Evolutionary conservation across 2,113 vertebrate species (phyloP).

Genomic region (Cyprinodon tularosa): DNA sequence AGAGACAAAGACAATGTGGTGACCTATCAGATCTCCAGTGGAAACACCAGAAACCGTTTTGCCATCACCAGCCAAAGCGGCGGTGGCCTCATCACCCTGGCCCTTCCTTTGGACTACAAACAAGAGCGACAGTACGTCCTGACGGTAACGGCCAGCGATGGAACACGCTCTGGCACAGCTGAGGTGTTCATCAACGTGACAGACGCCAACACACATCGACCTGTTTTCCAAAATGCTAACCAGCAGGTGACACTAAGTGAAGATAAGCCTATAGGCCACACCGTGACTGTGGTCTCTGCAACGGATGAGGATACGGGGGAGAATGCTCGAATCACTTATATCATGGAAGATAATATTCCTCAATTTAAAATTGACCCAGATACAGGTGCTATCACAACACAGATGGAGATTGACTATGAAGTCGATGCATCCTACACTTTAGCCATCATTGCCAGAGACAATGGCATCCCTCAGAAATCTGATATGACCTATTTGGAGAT

Average conservation of each 20-base stretch:
- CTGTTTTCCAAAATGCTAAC: slow-evolving; percentile 93
- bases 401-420: slow-evolving; percentile 93
- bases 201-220: slow-evolving; percentile 95
- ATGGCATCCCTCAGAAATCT: slow-evolving; percentile 94
- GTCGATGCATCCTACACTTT: slow-evolving; percentile 93
- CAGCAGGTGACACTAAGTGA: slow-evolving; percentile 89
- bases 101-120: slow-evolving; percentile 95
- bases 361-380: slow-evolving; percentile 93
- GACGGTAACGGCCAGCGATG: slow-evolving; percentile 91
- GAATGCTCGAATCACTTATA: slow-evolving; percentile 93
- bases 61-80: slow-evolving; percentile 96
- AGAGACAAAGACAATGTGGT: slow-evolving; percentile 93
- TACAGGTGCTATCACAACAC: slow-evolving; percentile 89
- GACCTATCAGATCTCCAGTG: slow-evolving; percentile 95
- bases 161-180: slow-evolving; percentile 87
- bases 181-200: slow-evolving; percentile 97
- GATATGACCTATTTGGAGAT: slow-evolving; percentile 96
- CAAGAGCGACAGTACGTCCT: slow-evolving; percentile 95
- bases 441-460: slow-evolving; percentile 92
- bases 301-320: slow-evolving; percentile 95
- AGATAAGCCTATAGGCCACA: slow-evolving; percentile 88
- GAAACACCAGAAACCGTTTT: slow-evolving; percentile 96
- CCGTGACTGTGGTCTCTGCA: slow-evolving; percentile 88
- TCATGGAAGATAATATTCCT: slow-evolving; percentile 91
- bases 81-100: slow-evolving; percentile 91